phyloP scores from a whole-genome alignment of 2,113 vertebrate genomes.

The Actinemys pallida region DNA sequence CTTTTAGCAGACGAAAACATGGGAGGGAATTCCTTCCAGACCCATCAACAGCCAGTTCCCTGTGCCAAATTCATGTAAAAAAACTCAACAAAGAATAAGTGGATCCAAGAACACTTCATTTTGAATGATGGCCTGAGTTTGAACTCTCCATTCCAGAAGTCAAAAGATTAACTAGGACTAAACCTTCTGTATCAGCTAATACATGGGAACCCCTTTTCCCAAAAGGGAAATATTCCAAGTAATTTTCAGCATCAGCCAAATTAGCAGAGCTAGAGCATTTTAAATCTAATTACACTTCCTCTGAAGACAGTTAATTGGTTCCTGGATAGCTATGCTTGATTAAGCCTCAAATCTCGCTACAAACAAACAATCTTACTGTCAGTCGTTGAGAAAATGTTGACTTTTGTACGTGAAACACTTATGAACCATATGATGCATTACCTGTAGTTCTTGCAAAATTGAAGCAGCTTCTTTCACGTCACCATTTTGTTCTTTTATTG shows the following conservation, averaged over 20 bases:
- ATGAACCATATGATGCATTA: slow-evolving; percentile 39
- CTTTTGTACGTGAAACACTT: background rate
- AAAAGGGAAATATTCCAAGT: background rate
- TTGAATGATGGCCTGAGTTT: background rate
- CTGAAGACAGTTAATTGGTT: background rate
- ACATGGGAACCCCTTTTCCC: background rate
- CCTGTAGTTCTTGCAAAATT: slow-evolving; percentile 97
- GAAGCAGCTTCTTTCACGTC: slow-evolving; percentile 96
- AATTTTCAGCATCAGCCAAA: background rate
- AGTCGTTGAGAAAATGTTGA: background rate
- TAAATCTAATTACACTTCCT: background rate
- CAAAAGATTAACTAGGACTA: background rate
- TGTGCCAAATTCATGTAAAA: background rate
- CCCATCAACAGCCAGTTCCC: background rate
- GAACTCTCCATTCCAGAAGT: background rate
- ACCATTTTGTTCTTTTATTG: slow-evolving; percentile 94
- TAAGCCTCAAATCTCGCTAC: background rate
- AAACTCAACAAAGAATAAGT: background rate
- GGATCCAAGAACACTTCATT: background rate
- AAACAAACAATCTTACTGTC: background rate
- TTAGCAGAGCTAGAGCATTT: background rate
- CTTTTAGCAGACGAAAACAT: background rate
- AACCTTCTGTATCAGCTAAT: background rate
- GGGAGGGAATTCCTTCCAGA: background rate
- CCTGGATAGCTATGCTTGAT: background rate